Conservation (phyloP, 1,140 invertebrate species). For the Rhynchophorus ferrugineus region DNA sequence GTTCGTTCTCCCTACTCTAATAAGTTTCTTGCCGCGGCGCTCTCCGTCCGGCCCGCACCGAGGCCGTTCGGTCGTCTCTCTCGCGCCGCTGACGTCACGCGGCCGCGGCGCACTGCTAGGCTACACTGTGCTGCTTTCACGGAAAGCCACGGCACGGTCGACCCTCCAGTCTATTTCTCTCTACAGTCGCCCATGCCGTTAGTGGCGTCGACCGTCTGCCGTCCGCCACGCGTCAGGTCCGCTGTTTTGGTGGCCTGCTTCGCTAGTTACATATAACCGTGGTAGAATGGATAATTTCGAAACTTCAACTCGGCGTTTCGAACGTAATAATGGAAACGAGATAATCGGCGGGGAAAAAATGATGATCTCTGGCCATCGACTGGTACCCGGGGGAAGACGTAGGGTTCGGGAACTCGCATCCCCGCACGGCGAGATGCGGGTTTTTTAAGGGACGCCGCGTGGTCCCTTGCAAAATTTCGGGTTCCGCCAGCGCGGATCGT, state of each 20-base stretch:
- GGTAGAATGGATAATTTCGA: constrained; percentile 45
- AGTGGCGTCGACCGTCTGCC: constrained; percentile 11
- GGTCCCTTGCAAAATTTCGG: too few relatives aligned
- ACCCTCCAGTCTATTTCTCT: constrained; percentile 43
- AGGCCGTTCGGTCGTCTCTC: constrained; percentile 20
- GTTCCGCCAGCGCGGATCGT: too few relatives aligned
- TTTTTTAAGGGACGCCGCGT: too few relatives aligned
- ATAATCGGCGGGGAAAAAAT: too few relatives aligned
- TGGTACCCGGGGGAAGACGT: too few relatives aligned
- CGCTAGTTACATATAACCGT: constrained; percentile 44
- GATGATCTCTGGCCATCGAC: too few relatives aligned
- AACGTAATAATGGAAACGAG: constrained; percentile 44
- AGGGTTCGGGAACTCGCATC: too few relatives aligned
- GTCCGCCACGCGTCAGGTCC: constrained; percentile 24
- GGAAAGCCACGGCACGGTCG: constrained; percentile 40
- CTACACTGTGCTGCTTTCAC: constrained; percentile 43
- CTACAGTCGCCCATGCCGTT: constrained; percentile 33
- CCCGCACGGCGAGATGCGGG: too few relatives aligned
- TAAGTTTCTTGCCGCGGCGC: constrained; percentile 36
- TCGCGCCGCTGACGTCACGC: constrained; percentile 38
- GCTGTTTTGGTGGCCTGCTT: constrained; percentile 28
- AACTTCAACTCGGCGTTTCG: constrained; percentile 42
- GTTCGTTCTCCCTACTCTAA: constrained; percentile 38
- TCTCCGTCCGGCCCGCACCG: constrained; percentile 10
- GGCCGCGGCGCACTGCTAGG: constrained; percentile 38